These are phyloP conservation scores for Hylaeus anthracinus DNA, from an alignment of 1,140 invertebrate species.

Conservation along the genomic window DNA sequence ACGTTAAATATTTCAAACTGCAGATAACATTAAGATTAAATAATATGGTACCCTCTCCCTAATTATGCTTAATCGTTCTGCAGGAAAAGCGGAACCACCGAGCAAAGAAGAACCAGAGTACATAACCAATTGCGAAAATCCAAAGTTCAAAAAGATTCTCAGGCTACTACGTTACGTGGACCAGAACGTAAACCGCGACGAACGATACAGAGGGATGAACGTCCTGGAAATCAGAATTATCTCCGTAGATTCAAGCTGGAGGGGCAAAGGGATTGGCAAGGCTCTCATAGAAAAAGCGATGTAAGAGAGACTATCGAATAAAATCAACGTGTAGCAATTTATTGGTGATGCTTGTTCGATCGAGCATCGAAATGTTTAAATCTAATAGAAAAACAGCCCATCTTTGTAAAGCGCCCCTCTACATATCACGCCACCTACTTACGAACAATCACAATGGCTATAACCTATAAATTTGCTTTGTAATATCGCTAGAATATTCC, in stretches of 20 bases:
- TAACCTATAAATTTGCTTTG: too few relatives aligned
- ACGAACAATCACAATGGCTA: too few relatives aligned
- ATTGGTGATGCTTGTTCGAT: too few relatives aligned
- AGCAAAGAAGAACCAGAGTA: constrained; percentile 75
- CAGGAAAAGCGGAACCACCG: constrained; percentile 65
- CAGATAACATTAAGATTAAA: too few relatives aligned
- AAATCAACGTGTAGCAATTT: too few relatives aligned
- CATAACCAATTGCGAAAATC: constrained; percentile 79
- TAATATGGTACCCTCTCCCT: too few relatives aligned
- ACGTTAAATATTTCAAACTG: too few relatives aligned
- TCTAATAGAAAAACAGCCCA: too few relatives aligned
- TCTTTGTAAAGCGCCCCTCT: too few relatives aligned
- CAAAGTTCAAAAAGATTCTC: constrained; percentile 85
- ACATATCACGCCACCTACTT: too few relatives aligned
- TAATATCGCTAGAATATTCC: too few relatives aligned
- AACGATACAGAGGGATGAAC: constrained; percentile 82
- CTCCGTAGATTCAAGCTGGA: constrained; percentile 84
- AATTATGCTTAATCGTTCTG: not conserved
- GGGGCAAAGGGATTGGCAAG: constrained; percentile 85
- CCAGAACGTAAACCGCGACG: constrained; percentile 81
- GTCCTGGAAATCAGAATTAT: constrained; percentile 85
- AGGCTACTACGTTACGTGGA: constrained; percentile 83
- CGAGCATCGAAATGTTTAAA: too few relatives aligned
- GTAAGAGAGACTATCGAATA: constrained; percentile 75
- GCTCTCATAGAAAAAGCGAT: constrained; percentile 84